Percentiles rank a stretch among this genome's conserved stretches.
These are phyloP conservation scores for Engystomops pustulosus DNA, from an alignment of 2,113 vertebrate species.

Conservation along the genomic window DNA sequence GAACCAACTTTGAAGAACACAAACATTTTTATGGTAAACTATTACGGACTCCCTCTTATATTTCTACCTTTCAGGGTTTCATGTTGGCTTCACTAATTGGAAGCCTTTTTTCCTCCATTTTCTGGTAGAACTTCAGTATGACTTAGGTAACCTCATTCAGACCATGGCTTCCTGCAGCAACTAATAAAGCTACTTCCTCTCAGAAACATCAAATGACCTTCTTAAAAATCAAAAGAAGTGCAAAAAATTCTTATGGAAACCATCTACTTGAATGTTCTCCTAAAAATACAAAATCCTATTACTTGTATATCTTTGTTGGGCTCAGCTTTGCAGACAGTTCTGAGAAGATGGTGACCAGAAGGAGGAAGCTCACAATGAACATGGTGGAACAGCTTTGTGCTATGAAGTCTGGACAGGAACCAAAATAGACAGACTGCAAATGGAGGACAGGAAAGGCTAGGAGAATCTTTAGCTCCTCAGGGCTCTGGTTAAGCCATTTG, in stretches of 20 bases:
- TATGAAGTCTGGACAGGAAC: slow-evolving; percentile 82
- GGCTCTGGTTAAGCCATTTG: slow-evolving; percentile 61
- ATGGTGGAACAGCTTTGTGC: slow-evolving; percentile 79
- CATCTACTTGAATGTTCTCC: slow-evolving; percentile 76
- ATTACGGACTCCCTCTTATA: slow-evolving; percentile 77
- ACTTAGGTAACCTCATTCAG: slow-evolving; percentile 89
- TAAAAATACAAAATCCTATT: slow-evolving; percentile 69
- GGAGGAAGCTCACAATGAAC: slow-evolving; percentile 70
- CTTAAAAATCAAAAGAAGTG: slow-evolving; percentile 73
- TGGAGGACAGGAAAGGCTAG: slow-evolving; percentile 79
- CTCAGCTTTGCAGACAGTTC: slow-evolving; percentile 66
- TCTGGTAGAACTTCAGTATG: slow-evolving; percentile 92
- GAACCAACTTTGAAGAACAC: too few relatives aligned
- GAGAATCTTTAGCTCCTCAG: neutral
- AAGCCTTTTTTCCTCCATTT: slow-evolving; percentile 94
- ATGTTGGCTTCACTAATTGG: slow-evolving; percentile 82
- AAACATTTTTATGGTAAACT: too few relatives aligned
- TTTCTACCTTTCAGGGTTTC: slow-evolving; percentile 77
- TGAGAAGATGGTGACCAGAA: slow-evolving; percentile 74
- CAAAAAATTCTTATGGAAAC: slow-evolving; percentile 67
- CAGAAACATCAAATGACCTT: slow-evolving; percentile 75
- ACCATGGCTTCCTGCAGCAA: slow-evolving; percentile 84
- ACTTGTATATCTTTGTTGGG: slow-evolving; percentile 56
- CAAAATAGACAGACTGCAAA: slow-evolving; percentile 84
- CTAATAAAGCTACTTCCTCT: slow-evolving; percentile 76